phyloP scores from a whole-genome alignment of 53 echinoderm and acorn worm genomes.

The Zoroaster sp. region DNA sequence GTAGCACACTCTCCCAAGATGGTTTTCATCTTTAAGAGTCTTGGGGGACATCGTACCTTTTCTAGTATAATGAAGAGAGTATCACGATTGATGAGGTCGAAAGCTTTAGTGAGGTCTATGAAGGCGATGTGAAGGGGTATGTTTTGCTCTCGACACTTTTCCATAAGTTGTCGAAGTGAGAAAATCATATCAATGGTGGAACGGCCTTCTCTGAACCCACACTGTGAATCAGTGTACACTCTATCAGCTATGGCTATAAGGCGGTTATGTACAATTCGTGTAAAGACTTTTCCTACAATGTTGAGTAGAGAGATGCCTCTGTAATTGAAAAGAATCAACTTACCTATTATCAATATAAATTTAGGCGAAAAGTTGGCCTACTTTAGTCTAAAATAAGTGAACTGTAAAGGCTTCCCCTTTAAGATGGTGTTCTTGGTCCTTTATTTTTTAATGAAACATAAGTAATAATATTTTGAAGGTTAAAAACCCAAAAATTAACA shows the following conservation, averaged over 20 bases:
- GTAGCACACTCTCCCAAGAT: not conserved
- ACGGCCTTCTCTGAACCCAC: not conserved
- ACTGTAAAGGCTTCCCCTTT: no score
- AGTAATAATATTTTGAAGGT: no score
- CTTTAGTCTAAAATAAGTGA: no score
- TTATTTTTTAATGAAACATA: no score
- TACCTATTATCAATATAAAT: no score
- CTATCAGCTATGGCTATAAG: not conserved
- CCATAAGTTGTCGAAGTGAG: not conserved
- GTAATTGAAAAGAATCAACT: no score
- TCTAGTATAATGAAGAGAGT: not conserved
- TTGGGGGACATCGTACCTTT: not conserved
- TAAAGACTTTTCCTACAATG: not conserved
- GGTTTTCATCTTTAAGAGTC: not conserved
- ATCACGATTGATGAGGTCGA: not conserved
- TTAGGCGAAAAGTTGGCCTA: no score
- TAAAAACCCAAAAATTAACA: no score
- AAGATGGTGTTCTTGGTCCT: no score
- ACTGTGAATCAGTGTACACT: not conserved
- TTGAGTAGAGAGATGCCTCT: not conserved
- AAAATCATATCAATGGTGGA: not conserved
- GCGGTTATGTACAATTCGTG: not conserved
- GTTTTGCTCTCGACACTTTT: not conserved
- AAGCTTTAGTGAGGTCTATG: not conserved
- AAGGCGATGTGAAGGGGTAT: not conserved